Conservation (phyloP, 1,140 invertebrate species). For the Hypothenemus hampei region DNA sequence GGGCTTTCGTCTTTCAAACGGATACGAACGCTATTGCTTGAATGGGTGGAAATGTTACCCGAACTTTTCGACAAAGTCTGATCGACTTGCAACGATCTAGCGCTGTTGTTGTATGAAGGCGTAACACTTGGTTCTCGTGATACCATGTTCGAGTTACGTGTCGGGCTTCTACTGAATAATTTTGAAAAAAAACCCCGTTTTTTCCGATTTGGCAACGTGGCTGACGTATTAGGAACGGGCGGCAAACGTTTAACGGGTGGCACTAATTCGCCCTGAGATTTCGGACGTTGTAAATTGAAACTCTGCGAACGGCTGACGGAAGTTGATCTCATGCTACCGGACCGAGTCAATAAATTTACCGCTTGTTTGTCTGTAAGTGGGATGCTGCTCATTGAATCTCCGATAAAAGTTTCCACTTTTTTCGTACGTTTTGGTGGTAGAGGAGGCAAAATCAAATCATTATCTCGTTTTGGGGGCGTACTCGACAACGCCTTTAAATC, state of each 20-base stretch:
- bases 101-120: slow-evolving; percentile 27
- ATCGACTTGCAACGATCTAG: slow-evolving; percentile 26
- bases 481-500: slow-evolving; percentile 17
- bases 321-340: slow-evolving; percentile 20
- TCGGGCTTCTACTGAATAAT: slow-evolving; percentile 47
- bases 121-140: slow-evolving; percentile 34
- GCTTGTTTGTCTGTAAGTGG: slow-evolving; percentile 27
- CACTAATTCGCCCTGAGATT: slow-evolving; percentile 45
- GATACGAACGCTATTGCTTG: slow-evolving; percentile 51
- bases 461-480: slow-evolving; percentile 47
- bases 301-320: slow-evolving; percentile 32
- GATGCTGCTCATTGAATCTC: slow-evolving; percentile 26
- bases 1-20: slow-evolving; percentile 53
- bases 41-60: slow-evolving; percentile 34
- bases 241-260: slow-evolving; percentile 48
- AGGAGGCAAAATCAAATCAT: slow-evolving; percentile 63
- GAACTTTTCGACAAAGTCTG: slow-evolving; percentile 29
- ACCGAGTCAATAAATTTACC: slow-evolving; percentile 14
- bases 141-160: slow-evolving; percentile 29
- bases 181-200: slow-evolving; percentile 64
- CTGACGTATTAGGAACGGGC: slow-evolving; percentile 42
- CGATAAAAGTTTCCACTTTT: slow-evolving; percentile 50
- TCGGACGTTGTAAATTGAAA: slow-evolving; percentile 40
- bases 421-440: slow-evolving; percentile 72
- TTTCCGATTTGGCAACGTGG: slow-evolving; percentile 50